phyloP scores from a whole-genome alignment of 1,140 invertebrate species.

The Drosophila eugracilis region DNA sequence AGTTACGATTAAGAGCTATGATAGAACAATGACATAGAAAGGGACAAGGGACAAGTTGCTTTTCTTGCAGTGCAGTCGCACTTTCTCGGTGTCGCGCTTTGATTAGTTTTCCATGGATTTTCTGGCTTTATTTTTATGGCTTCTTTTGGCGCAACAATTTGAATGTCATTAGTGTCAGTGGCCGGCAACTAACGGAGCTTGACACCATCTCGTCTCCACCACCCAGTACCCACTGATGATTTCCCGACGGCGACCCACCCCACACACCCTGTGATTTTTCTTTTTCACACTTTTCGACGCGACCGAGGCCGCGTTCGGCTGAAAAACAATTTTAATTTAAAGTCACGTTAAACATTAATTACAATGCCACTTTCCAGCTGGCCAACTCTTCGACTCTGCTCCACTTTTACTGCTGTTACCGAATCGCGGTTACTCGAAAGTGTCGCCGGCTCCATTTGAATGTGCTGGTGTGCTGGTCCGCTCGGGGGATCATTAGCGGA shows the following conservation, averaged over 20 bases:
- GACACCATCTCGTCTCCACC: constrained; percentile 42
- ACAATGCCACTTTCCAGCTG: constrained; percentile 64
- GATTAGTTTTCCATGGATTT: constrained; percentile 56
- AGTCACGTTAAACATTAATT: constrained; percentile 73
- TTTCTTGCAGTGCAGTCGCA: constrained; percentile 30
- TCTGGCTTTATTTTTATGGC: constrained; percentile 63
- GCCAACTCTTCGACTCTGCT: constrained; percentile 20
- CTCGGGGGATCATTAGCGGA: constrained; percentile 37
- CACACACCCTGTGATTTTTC: constrained; percentile 49
- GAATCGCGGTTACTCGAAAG: constrained; percentile 35
- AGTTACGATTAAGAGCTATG: too few relatives aligned
- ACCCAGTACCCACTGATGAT: constrained; percentile 12
- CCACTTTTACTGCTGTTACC: constrained; percentile 47
- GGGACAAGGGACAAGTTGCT: too few relatives aligned
- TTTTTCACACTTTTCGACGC: constrained; percentile 55
- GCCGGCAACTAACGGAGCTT: constrained; percentile 66
- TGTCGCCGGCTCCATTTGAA: constrained; percentile 35
- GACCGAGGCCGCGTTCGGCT: constrained; percentile 6
- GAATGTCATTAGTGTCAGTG: constrained; percentile 77
- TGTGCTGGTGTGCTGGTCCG: constrained; percentile 9
- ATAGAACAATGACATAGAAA: too few relatives aligned
- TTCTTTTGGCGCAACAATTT: constrained; percentile 79
- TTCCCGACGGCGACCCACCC: constrained; percentile 16
- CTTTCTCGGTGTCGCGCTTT: constrained; percentile 65
- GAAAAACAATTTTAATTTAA: constrained; percentile 59